These are phyloP conservation scores for Odobenus rosmarus DNA, from an alignment of 2,113 vertebrate genomes.

Conservation along the genomic window DNA sequence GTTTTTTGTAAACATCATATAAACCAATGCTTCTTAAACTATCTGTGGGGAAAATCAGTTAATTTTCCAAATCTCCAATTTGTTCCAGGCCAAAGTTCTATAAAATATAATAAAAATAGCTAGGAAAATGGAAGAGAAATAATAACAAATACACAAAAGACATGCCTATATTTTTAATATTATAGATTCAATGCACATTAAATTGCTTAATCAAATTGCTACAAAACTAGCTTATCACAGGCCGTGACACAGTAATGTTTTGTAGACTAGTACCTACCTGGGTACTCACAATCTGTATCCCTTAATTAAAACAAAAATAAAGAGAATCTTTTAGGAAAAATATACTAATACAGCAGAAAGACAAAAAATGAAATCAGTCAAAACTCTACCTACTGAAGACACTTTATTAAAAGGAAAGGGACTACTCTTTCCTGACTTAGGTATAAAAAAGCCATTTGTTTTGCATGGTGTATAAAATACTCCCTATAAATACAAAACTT, in stretches of 20 bases:
- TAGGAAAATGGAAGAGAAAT: neutral
- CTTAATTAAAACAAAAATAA: neutral
- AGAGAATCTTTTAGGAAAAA: neutral
- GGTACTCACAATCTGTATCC: neutral
- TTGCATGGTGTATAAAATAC: neutral
- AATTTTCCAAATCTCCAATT: neutral
- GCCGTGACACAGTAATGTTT: neutral
- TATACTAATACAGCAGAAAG: neutral
- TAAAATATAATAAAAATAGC: neutral
- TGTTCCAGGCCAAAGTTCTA: neutral
- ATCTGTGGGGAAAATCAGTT: neutral
- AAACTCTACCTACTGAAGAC: neutral
- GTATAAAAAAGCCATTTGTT: neutral
- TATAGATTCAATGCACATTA: neutral
- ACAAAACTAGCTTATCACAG: neutral
- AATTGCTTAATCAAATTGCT: neutral
- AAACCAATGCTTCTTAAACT: neutral
- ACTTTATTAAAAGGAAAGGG: neutral
- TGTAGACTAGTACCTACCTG: neutral
- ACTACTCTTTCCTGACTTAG: neutral
- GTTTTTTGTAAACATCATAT: neutral
- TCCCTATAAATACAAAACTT: neutral
- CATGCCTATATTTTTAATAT: neutral
- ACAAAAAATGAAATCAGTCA: neutral
- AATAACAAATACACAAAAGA: neutral